Conservation (phyloP, 2,888 invertebrate species). For the Drosophila niveifrons region DNA sequence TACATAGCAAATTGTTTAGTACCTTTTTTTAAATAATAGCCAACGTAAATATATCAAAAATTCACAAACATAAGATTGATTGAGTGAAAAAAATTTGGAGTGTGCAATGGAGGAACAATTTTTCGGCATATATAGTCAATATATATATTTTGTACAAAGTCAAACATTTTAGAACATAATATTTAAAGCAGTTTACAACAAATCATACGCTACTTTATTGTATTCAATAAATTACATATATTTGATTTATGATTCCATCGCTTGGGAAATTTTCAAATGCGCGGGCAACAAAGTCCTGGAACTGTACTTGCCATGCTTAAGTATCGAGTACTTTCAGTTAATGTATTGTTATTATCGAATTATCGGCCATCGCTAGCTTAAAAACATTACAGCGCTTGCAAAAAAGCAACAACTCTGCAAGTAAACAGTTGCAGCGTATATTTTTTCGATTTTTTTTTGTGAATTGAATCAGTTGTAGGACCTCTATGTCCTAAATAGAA, state of each 20-base stretch:
- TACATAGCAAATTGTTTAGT: constrained; percentile 19
- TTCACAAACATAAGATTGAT: constrained; percentile 47
- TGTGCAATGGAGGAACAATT: constrained; percentile 76
- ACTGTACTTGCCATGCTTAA: not conserved
- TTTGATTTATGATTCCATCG: constrained; percentile 46
- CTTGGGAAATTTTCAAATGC: constrained; percentile 31
- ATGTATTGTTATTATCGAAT: not conserved
- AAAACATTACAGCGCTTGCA: constrained; percentile 24
- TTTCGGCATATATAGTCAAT: constrained; percentile 74
- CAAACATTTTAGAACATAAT: constrained; percentile 76
- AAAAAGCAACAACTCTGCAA: constrained; percentile 8
- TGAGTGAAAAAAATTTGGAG: constrained; percentile 67
- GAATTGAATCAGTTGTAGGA: constrained; percentile 13
- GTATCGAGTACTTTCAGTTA: constrained; percentile 14
- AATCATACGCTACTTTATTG: constrained; percentile 77
- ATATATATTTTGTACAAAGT: constrained; percentile 80
- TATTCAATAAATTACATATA: constrained; percentile 71
- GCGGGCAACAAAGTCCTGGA: constrained; percentile 5
- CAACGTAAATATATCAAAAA: constrained; percentile 30
- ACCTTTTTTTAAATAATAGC: constrained; percentile 22
- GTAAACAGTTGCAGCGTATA: constrained; percentile 33
- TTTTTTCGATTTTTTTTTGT: constrained; percentile 12
- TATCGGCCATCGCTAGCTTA: constrained; percentile 5
- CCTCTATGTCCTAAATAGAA: constrained; percentile 10
- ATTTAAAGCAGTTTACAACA: constrained; percentile 66